phyloP scores from a whole-genome alignment of 2,113 vertebrate genomes.

The Sinocyclocheilus anophthalmus region DNA sequence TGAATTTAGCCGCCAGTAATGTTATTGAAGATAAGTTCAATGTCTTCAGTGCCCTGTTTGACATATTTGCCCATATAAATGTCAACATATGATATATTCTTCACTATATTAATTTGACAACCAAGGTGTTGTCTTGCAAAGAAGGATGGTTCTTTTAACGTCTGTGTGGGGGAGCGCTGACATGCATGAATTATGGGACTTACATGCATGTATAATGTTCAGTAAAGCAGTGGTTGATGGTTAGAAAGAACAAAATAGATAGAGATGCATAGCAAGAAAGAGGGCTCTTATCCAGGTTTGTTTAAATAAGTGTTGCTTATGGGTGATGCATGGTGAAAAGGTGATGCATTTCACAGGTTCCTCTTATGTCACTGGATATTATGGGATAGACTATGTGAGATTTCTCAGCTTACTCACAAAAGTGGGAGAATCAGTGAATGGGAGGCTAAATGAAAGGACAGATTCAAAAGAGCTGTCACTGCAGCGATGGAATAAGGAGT shows the following conservation, averaged over 20 bases:
- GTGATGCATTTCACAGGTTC: slow-evolving; percentile 72
- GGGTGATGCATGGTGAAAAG: slow-evolving; percentile 22
- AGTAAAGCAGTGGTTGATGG: neutral
- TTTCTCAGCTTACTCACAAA: slow-evolving; percentile 72
- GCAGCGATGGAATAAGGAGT: slow-evolving; percentile 55
- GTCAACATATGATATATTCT: slow-evolving; percentile 35
- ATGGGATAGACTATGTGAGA: slow-evolving; percentile 69
- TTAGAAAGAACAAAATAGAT: neutral
- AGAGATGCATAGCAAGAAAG: neutral
- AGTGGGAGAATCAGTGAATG: slow-evolving; percentile 67
- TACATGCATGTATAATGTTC: neutral
- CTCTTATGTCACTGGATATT: slow-evolving; percentile 65
- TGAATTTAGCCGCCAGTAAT: neutral
- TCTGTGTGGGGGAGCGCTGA: slow-evolving; percentile 7
- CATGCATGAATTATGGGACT: slow-evolving; percentile 1
- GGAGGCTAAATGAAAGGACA: slow-evolving; percentile 51
- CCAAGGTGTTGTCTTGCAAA: neutral
- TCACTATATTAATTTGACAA: slow-evolving; percentile 29
- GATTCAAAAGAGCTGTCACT: slow-evolving; percentile 49
- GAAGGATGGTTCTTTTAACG: slow-evolving; percentile 8
- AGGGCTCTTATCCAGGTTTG: slow-evolving; percentile 47
- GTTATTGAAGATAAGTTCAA: neutral
- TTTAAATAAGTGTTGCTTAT: slow-evolving; percentile 60
- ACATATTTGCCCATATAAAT: slow-evolving; percentile 10
- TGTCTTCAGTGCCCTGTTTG: slow-evolving; percentile 66